Evolutionary conservation across 2,888 invertebrate genomes (phyloP).

Genomic region (Epicampocera succincta): DNA sequence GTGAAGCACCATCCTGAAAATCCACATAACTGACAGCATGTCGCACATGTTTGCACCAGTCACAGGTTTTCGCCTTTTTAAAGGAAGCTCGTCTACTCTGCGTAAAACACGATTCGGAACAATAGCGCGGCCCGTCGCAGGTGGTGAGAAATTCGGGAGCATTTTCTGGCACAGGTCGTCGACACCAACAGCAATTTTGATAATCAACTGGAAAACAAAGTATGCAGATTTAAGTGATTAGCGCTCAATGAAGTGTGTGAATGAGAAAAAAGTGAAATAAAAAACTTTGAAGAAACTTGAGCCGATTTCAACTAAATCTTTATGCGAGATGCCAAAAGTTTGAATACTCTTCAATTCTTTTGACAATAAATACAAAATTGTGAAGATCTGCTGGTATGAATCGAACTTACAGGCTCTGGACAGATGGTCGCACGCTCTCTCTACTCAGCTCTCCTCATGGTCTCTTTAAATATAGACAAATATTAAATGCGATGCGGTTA

Average conservation of each 20-base stretch:
- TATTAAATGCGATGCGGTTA: too few species aligned
- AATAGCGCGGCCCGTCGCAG: constrained; percentile 83
- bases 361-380: too few species aligned
- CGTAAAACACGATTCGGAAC: constrained; percentile 94
- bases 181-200: constrained; percentile 89
- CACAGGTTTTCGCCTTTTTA: constrained; percentile 95
- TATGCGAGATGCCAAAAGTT: too few species aligned
- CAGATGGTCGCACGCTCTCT: too few species aligned
- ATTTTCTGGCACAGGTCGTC: constrained; percentile 85
- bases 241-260: background rate
- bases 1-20: constrained; percentile 94
- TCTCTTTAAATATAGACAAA: too few species aligned
- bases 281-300: too few species aligned
- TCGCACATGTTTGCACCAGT: constrained; percentile 95
- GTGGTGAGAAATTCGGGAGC: constrained; percentile 82
- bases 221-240: constrained; percentile 18
- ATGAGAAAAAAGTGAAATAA: too few species aligned
- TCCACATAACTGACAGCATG: constrained; percentile 96
- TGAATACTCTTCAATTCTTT: too few species aligned
- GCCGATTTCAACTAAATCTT: too few species aligned
- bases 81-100: constrained; percentile 94
- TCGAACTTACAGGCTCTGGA: too few species aligned
- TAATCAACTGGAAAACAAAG: constrained; percentile 81
- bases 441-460: too few species aligned
- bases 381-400: too few species aligned